Evolutionary conservation across 2,113 vertebrate genomes (phyloP), one percentile per base, ranked within the genome.

Genomic region (Monopterus albus): DNA sequence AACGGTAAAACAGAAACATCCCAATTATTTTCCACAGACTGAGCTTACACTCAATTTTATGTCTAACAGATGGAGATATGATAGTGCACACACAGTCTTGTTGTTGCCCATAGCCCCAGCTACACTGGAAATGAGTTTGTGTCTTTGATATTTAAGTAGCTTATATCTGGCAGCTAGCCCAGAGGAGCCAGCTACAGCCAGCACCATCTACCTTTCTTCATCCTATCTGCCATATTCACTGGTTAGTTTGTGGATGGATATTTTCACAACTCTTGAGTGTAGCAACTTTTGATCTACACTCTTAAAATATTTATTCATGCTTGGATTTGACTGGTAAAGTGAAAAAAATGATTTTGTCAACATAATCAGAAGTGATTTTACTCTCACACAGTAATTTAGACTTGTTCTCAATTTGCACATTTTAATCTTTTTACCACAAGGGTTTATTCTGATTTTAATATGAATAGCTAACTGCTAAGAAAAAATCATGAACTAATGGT

Each of bases 11-110:
- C 53, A 69, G 53, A 78, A 68, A 81, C 72, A 58, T 81, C 49
- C 51, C 72, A 78, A 68, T 87, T 87, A 78, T 75, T 88, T 84
- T 38, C 52, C 45, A 21, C 79, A 60, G 64, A 26, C 45, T 29
- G 17, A 40, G 50, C 38, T 67, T 12, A 50, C 33, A 47, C 35
- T 39, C 7, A 58, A 26, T 59, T 45, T 68, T 12, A 21, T 35
- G n/a, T n/a, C 56, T 63, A 55, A 58, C 28, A 43, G 40, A 56
- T 67, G 50, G 23, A 71, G 68, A 46, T n/a, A n/a, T n/a, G n/a
- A n/a, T 39, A 31, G 62, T 57, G 40, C 61, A 61, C 51, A 39
- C 61, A 61, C 15, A 43, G 2, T 25, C 43, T 47, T 82, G 51
- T 60, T 64, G 83, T 78, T 83, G 35, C 72, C 35, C 72, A 74